Percentiles rank a stretch among this genome's conserved stretches.
These are phyloP conservation scores for Lasioglossum baleicum DNA, from an alignment of 1,140 invertebrate genomes.

Conservation along the genomic window DNA sequence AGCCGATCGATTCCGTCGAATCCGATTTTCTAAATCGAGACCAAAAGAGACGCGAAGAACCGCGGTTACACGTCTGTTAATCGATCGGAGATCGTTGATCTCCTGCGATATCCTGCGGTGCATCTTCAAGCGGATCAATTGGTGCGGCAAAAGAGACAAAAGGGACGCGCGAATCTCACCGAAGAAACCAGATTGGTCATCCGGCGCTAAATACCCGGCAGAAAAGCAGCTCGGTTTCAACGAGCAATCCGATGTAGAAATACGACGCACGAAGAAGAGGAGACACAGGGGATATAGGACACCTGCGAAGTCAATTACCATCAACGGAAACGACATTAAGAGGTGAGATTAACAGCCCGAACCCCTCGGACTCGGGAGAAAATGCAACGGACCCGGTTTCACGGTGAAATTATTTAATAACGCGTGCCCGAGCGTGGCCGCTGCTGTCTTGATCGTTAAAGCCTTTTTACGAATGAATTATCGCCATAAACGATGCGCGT, in stretches of 20 bases:
- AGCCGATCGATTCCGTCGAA: neutral
- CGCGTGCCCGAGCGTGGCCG: too few relatives aligned
- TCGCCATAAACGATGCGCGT: conserved; percentile 9
- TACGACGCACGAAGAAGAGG: neutral
- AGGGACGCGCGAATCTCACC: too few relatives aligned
- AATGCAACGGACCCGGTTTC: neutral
- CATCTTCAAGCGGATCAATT: conserved; percentile 15
- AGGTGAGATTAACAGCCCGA: neutral
- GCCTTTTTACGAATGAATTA: conserved; percentile 23
- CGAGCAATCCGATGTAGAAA: neutral
- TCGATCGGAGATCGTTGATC: neutral
- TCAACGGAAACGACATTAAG: neutral
- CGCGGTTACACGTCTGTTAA: neutral
- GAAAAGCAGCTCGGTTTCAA: too few relatives aligned
- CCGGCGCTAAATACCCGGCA: too few relatives aligned
- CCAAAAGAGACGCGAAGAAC: neutral
- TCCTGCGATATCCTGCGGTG: neutral
- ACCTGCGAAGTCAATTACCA: neutral
- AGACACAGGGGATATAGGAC: too few relatives aligned
- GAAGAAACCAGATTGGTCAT: too few relatives aligned
- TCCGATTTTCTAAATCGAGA: neutral
- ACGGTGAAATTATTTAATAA: conserved; percentile 9
- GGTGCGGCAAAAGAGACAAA: conserved; percentile 1
- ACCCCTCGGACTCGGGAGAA: neutral
- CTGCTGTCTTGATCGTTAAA: conserved; percentile 11